Conservation (phyloP, 2,113 vertebrate genomes). For the Heterotilapia buettikoferi region DNA sequence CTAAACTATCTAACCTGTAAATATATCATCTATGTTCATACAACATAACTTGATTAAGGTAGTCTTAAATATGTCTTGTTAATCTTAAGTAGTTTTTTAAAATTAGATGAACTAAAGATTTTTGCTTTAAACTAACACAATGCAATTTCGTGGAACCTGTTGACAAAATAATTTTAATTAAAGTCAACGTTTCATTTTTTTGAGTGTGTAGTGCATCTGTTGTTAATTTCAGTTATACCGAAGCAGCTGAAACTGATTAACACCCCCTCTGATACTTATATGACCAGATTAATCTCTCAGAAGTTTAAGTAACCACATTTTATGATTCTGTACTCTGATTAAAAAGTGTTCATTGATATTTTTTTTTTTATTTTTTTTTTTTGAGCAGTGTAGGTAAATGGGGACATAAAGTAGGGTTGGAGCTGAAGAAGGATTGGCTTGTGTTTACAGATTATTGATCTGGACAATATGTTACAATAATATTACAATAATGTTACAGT, state of each 20-base stretch:
- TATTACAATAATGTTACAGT: neutral
- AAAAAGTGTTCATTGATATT: neutral
- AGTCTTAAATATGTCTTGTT: no score
- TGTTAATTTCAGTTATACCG: neutral
- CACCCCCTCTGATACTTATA: neutral
- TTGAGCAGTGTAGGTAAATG: neutral
- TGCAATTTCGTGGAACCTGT: no score
- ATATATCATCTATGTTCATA: no score
- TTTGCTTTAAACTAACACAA: no score
- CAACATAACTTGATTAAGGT: no score
- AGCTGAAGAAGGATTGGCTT: neutral
- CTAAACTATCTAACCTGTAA: no score
- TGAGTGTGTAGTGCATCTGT: neutral
- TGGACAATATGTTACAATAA: neutral
- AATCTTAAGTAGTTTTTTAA: no score
- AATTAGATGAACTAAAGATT: no score
- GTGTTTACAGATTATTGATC: neutral
- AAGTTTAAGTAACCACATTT: neutral
- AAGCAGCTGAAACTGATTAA: neutral
- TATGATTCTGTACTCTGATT: neutral
- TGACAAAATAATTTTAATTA: no score
- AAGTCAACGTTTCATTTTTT: no score
- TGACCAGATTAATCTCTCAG: neutral
- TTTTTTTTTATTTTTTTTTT: neutral
- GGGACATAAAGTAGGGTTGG: neutral